Percentiles rank a stretch among this genome's conserved stretches.
phyloP scores from a whole-genome alignment of 2,797 vertebrate species.

The Tapera naevia region DNA sequence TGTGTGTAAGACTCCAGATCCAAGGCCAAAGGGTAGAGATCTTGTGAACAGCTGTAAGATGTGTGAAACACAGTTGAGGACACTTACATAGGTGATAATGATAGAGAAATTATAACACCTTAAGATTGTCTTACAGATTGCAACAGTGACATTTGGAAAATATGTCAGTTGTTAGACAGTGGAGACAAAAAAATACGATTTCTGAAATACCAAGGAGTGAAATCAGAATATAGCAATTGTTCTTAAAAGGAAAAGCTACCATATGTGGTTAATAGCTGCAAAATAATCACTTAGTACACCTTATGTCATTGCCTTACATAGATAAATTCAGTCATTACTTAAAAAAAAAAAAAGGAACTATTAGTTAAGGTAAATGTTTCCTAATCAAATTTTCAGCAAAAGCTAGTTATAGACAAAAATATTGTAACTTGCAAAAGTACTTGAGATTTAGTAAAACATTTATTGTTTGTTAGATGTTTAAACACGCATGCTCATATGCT shows the following conservation, averaged over 20 bases:
- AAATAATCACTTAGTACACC: neutral
- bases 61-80: neutral
- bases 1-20: neutral
- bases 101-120: neutral
- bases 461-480: neutral
- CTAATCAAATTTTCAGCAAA: neutral
- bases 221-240: neutral
- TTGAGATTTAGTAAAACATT: constrained; percentile 3
- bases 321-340: neutral
- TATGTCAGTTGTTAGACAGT: neutral
- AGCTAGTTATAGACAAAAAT: neutral
- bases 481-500: neutral
- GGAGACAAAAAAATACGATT: neutral
- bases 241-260: neutral
- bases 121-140: neutral
- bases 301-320: neutral
- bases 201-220: neutral
- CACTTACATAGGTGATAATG: neutral
- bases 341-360: neutral
- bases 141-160: constrained; percentile 1
- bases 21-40: neutral
- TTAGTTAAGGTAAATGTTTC: neutral
- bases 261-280: neutral
- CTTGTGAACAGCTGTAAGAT: neutral
- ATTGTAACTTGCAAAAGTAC: neutral